phyloP scores from a whole-genome alignment of 2,797 vertebrate genomes.

The Craterocephalus amniculus region DNA sequence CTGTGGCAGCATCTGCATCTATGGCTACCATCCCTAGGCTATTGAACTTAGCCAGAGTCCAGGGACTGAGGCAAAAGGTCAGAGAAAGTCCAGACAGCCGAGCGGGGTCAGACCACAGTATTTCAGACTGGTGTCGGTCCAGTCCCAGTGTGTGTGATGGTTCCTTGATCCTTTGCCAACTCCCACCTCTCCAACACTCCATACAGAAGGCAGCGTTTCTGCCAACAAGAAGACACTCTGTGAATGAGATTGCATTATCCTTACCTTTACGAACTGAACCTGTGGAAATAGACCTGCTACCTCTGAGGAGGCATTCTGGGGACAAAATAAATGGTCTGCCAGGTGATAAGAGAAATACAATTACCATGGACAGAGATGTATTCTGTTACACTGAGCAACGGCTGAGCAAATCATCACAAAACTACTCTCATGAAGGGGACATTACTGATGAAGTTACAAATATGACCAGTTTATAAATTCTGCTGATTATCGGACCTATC shows the following conservation, averaged over 20 bases:
- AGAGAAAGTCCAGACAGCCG: conserved; percentile 56
- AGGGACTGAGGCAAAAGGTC: conserved; percentile 53
- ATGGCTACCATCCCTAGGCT: conserved; percentile 75
- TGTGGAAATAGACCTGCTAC: conserved; percentile 55
- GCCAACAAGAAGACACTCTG: conserved; percentile 64
- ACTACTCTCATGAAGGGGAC: conserved; percentile 25
- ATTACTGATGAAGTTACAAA: conserved; percentile 44
- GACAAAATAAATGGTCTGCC: conserved; percentile 50
- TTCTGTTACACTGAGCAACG: conserved; percentile 33
- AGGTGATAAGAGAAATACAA: conserved; percentile 44
- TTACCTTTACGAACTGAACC: conserved; percentile 45
- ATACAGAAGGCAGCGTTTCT: conserved; percentile 26
- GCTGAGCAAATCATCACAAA: conserved; percentile 34
- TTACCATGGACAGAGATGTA: conserved; percentile 27
- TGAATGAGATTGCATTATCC: conserved; percentile 34
- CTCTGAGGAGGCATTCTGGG: conserved; percentile 67
- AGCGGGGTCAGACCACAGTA: conserved; percentile 63
- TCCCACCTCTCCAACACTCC: conserved; percentile 53
- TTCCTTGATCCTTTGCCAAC: conserved; percentile 58
- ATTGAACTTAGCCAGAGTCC: conserved; percentile 74
- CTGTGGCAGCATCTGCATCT: conserved; percentile 68
- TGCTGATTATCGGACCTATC: conserved; percentile 23
- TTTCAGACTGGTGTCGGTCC: conserved; percentile 73
- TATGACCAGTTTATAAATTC: conserved; percentile 65
- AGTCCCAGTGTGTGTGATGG: conserved; percentile 63